phyloP scores from a whole-genome alignment of 2,113 vertebrate species.

The Carassius carassius region DNA sequence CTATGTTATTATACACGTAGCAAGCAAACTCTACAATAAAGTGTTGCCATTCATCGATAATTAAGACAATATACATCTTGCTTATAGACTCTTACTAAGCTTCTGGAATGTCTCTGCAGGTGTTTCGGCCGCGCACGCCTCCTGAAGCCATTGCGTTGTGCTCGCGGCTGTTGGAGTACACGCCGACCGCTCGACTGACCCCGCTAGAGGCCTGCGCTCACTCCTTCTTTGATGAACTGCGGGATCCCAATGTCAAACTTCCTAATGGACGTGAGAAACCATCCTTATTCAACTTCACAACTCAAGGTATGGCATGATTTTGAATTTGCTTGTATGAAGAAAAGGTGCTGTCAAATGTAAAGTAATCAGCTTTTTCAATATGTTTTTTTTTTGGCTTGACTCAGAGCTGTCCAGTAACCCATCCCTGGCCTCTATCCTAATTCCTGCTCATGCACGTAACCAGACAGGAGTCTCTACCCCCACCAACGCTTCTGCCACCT shows the following conservation, averaged over 20 bases:
- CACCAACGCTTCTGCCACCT: constrained; percentile 90
- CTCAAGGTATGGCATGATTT: constrained; percentile 82
- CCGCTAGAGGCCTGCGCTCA: constrained; percentile 98
- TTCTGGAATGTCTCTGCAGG: constrained; percentile 71
- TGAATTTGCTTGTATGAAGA: not conserved
- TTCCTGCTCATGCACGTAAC: constrained; percentile 95
- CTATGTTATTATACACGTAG: too few species aligned
- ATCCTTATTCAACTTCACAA: constrained; percentile 98
- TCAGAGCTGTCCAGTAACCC: constrained; percentile 98
- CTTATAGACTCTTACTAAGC: not conserved
- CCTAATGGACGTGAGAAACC: constrained; percentile 98
- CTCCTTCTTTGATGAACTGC: constrained; percentile 98
- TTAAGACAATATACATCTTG: not conserved
- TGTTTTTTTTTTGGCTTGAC: constrained; percentile 38
- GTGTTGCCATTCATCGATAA: not conserved
- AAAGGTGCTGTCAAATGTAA: not conserved
- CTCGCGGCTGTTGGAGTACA: constrained; percentile 97
- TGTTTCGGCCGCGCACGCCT: constrained; percentile 97
- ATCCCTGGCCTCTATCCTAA: constrained; percentile 95
- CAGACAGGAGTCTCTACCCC: constrained; percentile 92
- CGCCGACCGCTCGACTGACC: constrained; percentile 93
- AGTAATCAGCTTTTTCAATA: not conserved
- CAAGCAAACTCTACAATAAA: too few species aligned
- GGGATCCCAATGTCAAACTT: constrained; percentile 96
- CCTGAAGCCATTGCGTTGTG: constrained; percentile 97